phyloP scores from a whole-genome alignment of 2,797 vertebrate genomes.

The Phalloptychus januarius region DNA sequence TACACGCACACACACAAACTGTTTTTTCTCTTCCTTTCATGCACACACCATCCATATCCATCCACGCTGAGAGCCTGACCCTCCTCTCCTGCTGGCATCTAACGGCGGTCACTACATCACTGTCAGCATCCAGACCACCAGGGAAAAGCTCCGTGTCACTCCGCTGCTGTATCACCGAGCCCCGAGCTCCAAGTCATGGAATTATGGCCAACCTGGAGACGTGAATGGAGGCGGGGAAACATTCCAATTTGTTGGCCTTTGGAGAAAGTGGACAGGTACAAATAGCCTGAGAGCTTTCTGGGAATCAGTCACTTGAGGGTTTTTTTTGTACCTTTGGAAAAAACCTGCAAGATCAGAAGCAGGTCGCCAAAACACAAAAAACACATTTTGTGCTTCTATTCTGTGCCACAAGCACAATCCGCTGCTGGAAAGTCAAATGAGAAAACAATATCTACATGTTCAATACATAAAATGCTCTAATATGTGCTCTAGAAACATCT shows the following conservation, averaged over 20 bases:
- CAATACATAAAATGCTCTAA: no score
- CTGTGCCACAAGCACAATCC: background rate
- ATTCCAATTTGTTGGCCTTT: constrained; percentile 75
- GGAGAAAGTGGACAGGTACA: constrained; percentile 73
- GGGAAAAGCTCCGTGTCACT: constrained; percentile 80
- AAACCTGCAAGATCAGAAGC: constrained; percentile 31
- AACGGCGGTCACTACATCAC: constrained; percentile 87
- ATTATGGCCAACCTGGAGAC: constrained; percentile 67
- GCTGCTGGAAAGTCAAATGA: background rate
- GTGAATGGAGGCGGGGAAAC: constrained; percentile 52
- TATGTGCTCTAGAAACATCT: no score
- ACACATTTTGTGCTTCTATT: constrained; percentile 32
- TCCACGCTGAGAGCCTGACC: constrained; percentile 67
- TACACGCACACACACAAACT: constrained; percentile 17
- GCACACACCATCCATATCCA: constrained; percentile 63
- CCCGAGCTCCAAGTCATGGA: constrained; percentile 72
- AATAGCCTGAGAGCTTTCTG: constrained; percentile 55
- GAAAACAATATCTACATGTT: background rate
- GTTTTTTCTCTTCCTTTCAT: constrained; percentile 35
- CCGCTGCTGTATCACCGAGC: constrained; percentile 59
- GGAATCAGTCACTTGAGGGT: constrained; percentile 63
- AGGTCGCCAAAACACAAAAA: constrained; percentile 25
- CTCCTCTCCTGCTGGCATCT: constrained; percentile 79
- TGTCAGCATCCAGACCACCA: constrained; percentile 86
- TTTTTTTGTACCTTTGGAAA: constrained; percentile 39